Evolutionary conservation across 2,888 invertebrate species (phyloP).

Genomic region (Philereme transversata): DNA sequence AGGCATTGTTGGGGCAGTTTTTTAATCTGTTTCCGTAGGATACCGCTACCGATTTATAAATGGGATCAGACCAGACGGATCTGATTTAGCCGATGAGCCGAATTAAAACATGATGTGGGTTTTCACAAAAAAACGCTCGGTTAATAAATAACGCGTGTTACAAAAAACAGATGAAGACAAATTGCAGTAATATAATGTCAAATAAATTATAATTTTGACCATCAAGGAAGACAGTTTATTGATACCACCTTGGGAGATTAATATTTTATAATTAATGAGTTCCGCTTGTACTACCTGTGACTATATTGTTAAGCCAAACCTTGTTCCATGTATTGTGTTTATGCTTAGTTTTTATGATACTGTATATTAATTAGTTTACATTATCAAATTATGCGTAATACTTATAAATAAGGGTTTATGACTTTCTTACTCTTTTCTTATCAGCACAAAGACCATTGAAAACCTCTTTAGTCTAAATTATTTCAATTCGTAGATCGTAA

Average conservation of each 20-base stretch:
- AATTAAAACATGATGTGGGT: slow-evolving; percentile 81
- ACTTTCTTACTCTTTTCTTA: too few species aligned
- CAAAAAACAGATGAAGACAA: slow-evolving; percentile 76
- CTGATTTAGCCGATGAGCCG: slow-evolving; percentile 70
- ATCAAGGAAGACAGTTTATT: slow-evolving; percentile 42
- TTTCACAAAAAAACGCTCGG: slow-evolving; percentile 68
- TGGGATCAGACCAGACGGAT: slow-evolving; percentile 63
- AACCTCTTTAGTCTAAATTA: too few species aligned
- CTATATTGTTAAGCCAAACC: neutral
- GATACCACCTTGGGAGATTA: slow-evolving; percentile 38
- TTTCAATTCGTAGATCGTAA: too few species aligned
- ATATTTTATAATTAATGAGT: slow-evolving; percentile 36
- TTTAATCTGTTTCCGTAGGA: slow-evolving; percentile 84
- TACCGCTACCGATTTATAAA: slow-evolving; percentile 83
- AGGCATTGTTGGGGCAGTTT: slow-evolving; percentile 74
- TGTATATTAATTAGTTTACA: too few species aligned
- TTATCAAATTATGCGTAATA: too few species aligned
- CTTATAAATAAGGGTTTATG: too few species aligned
- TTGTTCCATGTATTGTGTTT: too few species aligned
- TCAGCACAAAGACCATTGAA: too few species aligned
- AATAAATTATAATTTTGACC: slow-evolving; percentile 57
- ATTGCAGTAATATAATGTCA: slow-evolving; percentile 67
- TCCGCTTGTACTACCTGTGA: slow-evolving; percentile 22
- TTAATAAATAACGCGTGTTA: slow-evolving; percentile 77
- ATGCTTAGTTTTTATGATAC: too few species aligned